Base-by-base conservation (phyloP, 2,888 invertebrate genomes). In the Seladonia tumulorum region DNA sequence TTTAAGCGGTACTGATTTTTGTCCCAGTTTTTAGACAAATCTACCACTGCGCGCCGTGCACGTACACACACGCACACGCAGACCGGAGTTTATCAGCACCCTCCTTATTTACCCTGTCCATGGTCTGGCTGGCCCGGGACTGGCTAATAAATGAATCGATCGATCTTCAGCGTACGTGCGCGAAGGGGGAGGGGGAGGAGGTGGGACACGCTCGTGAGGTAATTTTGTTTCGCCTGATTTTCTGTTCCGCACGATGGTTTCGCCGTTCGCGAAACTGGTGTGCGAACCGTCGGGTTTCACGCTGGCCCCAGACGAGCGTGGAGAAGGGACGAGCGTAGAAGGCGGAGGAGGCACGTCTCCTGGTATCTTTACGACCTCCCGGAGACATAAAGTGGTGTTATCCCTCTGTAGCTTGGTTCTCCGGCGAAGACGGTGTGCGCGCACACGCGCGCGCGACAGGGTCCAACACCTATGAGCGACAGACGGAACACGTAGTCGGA, bases 371-470 rank as follows among this genome's bases (percentile, higher is more conserved):
- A 93, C 91, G 91, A 92, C 91, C 92, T 92, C 89, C 90, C 83
- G 89, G 90, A 91, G 91, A 92, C 93, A 92, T 93, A 93, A 93
- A 93, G 90, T 90, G 91, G 89, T 90, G 91, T 93, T 93, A 93
- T 93, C 93, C 93, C 86, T 83, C 88, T 89, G 88, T 91, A 90
- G 85, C 85, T 83, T 18, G 86, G 39, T 82, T 85, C 86, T 66
- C 85, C 47, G 22, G 80, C 18, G 76, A 81, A 82, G 84, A 77
- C 77, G 88, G 76, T 79, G 74, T 70, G 77, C 81, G 77, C 81
- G 72, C 82, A 77, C 81, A 75, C 82, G 84, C 79, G 25, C 79
- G 22, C 49, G 63, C 73, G 78, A 81, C 80, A 79, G 35, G 47
- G 35, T 14, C 25, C 47, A 39, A 80, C 66, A 72, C 76, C 29